phyloP scores from a whole-genome alignment of 1,140 invertebrate species.

The Teleopsis dalmanni region DNA sequence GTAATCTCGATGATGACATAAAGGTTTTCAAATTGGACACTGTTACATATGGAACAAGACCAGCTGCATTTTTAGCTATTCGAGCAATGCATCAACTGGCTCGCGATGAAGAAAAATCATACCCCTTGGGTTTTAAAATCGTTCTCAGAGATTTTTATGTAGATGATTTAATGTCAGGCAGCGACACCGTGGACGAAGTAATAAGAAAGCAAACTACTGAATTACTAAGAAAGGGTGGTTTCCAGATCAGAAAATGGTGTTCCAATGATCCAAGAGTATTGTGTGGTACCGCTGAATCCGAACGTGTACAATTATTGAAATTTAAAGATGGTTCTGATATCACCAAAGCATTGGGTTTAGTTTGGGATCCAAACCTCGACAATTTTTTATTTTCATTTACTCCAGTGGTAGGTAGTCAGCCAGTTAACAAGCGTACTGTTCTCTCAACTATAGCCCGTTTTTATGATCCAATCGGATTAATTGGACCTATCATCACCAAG shows the following conservation, averaged over 20 bases:
- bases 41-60: slow-evolving; percentile 30
- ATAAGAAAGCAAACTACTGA: slow-evolving; percentile 7
- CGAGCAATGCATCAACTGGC: slow-evolving; percentile 29
- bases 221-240: slow-evolving; percentile 28
- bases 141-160: slow-evolving; percentile 30
- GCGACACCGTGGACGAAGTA: slow-evolving; percentile 16
- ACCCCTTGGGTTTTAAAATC: not conserved
- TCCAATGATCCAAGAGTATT: slow-evolving; percentile 24
- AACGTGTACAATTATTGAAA: not conserved
- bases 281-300: not conserved
- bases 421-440: slow-evolving; percentile 20
- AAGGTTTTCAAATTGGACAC: slow-evolving; percentile 13
- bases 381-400: not conserved
- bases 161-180: slow-evolving; percentile 36
- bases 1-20: slow-evolving; percentile 14
- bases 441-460: slow-evolving; percentile 30
- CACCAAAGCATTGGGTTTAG: slow-evolving; percentile 2
- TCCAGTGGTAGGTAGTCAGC: not conserved
- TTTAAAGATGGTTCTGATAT: slow-evolving; percentile 5
- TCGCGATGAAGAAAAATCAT: slow-evolving; percentile 22
- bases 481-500: slow-evolving; percentile 18
- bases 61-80: slow-evolving; percentile 24
- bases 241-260: slow-evolving; percentile 41
- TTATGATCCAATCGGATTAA: slow-evolving; percentile 23
- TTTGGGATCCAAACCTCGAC: not conserved